A percentile compares a stretch with the other conserved stretches of the same genome.
phyloP scores from a whole-genome alignment of 30 jellyfish, hydroid and myxozoan genomes.

The Catostylus mosaicus region DNA sequence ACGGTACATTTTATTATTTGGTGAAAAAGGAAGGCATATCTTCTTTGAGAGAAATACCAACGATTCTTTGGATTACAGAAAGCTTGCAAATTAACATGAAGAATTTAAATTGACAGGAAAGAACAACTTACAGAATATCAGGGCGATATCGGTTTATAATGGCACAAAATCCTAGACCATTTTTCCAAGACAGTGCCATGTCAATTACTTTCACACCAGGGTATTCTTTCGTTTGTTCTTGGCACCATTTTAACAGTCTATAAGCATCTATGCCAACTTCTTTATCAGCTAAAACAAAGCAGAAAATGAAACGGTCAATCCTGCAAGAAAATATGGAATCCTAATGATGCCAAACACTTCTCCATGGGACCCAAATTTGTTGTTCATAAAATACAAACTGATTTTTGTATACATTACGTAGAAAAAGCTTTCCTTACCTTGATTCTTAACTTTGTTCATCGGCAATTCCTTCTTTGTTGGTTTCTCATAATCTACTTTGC shows the following conservation, averaged over 20 bases:
- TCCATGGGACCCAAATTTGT: not conserved
- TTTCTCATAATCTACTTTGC: slow-evolving; percentile 25
- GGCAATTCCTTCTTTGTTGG: not conserved
- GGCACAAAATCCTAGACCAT: slow-evolving; percentile 93
- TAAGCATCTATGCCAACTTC: slow-evolving; percentile 75
- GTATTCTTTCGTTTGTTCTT: slow-evolving; percentile 80
- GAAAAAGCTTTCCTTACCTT: slow-evolving; percentile 15
- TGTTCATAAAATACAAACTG: not conserved
- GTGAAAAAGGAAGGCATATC: too few relatives aligned
- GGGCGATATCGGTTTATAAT: slow-evolving; percentile 88
- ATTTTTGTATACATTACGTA: too few relatives aligned
- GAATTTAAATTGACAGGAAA: too few relatives aligned
- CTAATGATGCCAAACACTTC: not conserved
- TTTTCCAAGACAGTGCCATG: slow-evolving; percentile 84
- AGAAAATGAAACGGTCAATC: not conserved
- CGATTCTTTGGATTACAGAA: too few relatives aligned
- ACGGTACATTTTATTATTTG: too few relatives aligned
- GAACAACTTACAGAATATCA: slow-evolving; percentile 78
- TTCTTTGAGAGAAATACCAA: too few relatives aligned
- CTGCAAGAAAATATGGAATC: not conserved
- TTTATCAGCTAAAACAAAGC: slow-evolving; percentile 8
- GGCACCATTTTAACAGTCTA: slow-evolving; percentile 83
- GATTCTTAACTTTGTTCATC: slow-evolving; percentile 11
- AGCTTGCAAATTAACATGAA: too few relatives aligned
- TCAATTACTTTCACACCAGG: slow-evolving; percentile 72